Evolutionary conservation across 1,140 invertebrate species (phyloP).

Genomic region (Orussus abietinus): DNA sequence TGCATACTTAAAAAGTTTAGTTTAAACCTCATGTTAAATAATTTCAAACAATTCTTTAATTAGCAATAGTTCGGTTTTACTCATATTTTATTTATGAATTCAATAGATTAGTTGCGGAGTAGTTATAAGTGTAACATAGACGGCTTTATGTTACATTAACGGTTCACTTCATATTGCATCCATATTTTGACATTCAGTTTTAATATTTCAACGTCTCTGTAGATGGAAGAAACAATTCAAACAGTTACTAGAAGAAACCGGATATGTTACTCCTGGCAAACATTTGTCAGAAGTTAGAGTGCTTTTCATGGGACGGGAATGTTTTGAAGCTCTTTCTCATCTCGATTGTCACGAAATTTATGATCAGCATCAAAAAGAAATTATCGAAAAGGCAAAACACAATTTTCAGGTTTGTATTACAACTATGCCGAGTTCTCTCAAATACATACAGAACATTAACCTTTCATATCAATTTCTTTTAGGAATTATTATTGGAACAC

Average conservation of each 20-base stretch:
- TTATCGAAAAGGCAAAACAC: conserved; percentile 86
- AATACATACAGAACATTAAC: conserved; percentile 4
- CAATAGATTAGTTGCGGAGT: no score
- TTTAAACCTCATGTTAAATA: no score
- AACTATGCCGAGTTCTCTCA: neutral
- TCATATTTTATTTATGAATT: no score
- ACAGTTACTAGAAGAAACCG: conserved; percentile 87
- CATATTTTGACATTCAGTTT: no score
- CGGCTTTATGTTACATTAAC: no score
- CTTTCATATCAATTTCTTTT: no score
- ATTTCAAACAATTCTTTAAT: no score
- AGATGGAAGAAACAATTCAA: conserved; percentile 93
- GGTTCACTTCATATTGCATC: no score
- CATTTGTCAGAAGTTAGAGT: conserved; percentile 87
- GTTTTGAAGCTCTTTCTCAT: conserved; percentile 87
- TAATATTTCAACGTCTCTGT: no score
- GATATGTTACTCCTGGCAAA: conserved; percentile 91
- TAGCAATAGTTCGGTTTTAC: no score
- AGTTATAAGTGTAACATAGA: no score
- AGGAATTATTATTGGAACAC: conserved; percentile 90
- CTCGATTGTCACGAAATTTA: conserved; percentile 91
- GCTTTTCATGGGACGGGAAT: conserved; percentile 91
- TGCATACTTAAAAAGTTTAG: neutral
- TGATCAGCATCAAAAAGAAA: conserved; percentile 89
- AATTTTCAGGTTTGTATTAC: conserved; percentile 79